Conservation (phyloP, 1,140 invertebrate species). For the Neuroterus valhalla region DNA sequence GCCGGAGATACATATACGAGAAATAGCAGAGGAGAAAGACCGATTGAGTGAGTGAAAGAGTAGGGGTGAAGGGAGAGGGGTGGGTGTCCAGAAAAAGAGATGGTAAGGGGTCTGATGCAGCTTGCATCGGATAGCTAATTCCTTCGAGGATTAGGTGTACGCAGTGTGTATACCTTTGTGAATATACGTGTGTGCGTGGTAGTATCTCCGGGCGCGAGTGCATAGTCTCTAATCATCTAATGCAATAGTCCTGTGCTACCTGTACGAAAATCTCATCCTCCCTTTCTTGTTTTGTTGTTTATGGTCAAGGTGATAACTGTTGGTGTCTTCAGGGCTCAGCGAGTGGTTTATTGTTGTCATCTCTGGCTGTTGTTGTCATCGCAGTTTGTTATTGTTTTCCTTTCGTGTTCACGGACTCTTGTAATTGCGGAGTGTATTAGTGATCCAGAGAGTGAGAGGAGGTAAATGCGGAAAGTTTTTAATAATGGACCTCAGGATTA, state of each 20-base stretch:
- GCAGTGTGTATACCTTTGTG: slow-evolving; percentile 35
- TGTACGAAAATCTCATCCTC: neutral
- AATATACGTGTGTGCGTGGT: slow-evolving; percentile 35
- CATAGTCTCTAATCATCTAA: neutral
- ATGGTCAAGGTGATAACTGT: slow-evolving; percentile 8
- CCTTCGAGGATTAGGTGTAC: slow-evolving; percentile 52
- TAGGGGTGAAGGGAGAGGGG: slow-evolving; percentile 47
- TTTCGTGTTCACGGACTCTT: slow-evolving; percentile 7
- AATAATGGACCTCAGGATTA: too few species aligned
- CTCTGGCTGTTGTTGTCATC: neutral
- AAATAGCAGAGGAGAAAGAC: slow-evolving; percentile 37
- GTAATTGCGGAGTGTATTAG: neutral
- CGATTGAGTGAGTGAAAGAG: slow-evolving; percentile 45
- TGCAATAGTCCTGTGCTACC: neutral
- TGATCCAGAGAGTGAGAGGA: neutral
- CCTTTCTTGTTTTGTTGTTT: slow-evolving; percentile 2
- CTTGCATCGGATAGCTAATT: slow-evolving; percentile 49
- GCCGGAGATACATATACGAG: slow-evolving; percentile 27
- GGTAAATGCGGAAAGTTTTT: too few species aligned
- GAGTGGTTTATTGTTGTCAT: slow-evolving; percentile 13
- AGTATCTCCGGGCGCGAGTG: slow-evolving; percentile 29
- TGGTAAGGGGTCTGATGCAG: slow-evolving; percentile 17
- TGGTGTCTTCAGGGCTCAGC: neutral
- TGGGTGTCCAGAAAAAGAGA: slow-evolving; percentile 39
- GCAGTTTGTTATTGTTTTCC: neutral